These are phyloP conservation scores for Odontothrips loti DNA, from an alignment of 2,888 invertebrate species.

Conservation along the genomic window DNA sequence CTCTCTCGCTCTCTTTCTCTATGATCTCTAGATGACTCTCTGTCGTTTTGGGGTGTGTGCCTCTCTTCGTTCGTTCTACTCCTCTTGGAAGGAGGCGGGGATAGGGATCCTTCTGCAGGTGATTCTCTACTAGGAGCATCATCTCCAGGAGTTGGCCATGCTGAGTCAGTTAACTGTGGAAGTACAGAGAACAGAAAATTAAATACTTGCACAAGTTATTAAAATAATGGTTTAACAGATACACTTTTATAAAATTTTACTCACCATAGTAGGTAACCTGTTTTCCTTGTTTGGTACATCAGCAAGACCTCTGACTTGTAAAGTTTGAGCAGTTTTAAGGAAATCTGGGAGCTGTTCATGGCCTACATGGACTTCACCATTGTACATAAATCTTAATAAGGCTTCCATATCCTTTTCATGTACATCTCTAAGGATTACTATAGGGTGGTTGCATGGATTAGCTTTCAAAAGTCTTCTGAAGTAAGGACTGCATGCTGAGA, in stretches of 20 bases:
- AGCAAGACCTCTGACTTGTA: slow-evolving; percentile 65
- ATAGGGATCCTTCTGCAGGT: slow-evolving; percentile 34
- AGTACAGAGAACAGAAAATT: slow-evolving; percentile 28
- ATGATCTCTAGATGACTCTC: slow-evolving; percentile 3
- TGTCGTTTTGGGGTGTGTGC: slow-evolving; percentile 1
- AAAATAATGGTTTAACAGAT: no score
- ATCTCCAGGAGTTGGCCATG: slow-evolving; percentile 54
- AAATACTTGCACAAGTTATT: slow-evolving; percentile 13
- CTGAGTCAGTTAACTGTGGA: slow-evolving; percentile 50
- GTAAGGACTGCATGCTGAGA: slow-evolving; percentile 91
- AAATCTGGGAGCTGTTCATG: slow-evolving; percentile 64
- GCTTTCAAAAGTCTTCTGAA: slow-evolving; percentile 80
- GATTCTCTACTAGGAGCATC: slow-evolving; percentile 17
- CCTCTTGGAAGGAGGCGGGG: slow-evolving; percentile 40
- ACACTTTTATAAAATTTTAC: no score
- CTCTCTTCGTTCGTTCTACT: slow-evolving; percentile 35
- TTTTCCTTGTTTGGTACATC: slow-evolving; percentile 50
- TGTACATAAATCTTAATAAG: slow-evolving; percentile 66
- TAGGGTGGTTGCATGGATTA: slow-evolving; percentile 69
- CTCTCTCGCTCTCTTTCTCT: neutral
- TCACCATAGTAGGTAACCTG: neutral
- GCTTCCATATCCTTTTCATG: slow-evolving; percentile 61
- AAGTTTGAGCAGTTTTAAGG: slow-evolving; percentile 62
- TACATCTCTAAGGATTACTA: slow-evolving; percentile 69
- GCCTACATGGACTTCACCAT: slow-evolving; percentile 68